Base-by-base conservation (phyloP, 2,888 invertebrate species). In the Steromphala cineraria region DNA sequence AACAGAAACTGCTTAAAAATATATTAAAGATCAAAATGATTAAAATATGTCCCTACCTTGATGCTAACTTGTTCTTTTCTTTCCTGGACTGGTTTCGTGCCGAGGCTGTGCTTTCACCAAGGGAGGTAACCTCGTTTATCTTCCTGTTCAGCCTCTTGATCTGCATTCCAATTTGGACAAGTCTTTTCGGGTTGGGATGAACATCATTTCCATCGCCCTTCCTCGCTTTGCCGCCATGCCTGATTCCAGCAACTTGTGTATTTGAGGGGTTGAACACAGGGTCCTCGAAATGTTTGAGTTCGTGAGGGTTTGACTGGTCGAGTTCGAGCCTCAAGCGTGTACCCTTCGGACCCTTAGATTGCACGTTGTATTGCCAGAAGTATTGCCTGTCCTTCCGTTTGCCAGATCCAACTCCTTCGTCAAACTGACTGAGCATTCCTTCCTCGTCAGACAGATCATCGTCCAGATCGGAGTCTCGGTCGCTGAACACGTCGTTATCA, bases 321-420 rank as follows among this genome's bases (percentile, higher is more conserved):
- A 93, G 84, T 2, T 89, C 84, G 80, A 92, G 89, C 80, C 91
- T 90, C 24, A 93, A 89, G 15, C 98, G 95, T 93, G 98, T 97
- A 62, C 98, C 98, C 94, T 99, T 98, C 5, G 99, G 98, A 0
- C 99, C 98, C 94, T 99, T 98, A 0, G 98, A 97, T 94, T 99
- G 99, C 0, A 98, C 98, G 94, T 99, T 99, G 94, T 99, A 99
- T 93, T 99, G 99, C 99, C 99, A 99, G 93, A 99, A 99, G 94
- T 95, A 98, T 83, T 91, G 91, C 81, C 91, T 90, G 79, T 90
- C 90, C 80, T 91, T 91, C 21, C 62, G 62, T 36, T 84, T 84
- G 31, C 84, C 84, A 7, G 71, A 53, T 15, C 81, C 80, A 2
- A 82, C 78, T 52, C 84, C 77, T 8, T 83, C 81, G 21, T 85